Percentiles rank a stretch among this genome's conserved stretches.
phyloP scores from a whole-genome alignment of 2,888 invertebrate genomes.

The Morpho achilles region DNA sequence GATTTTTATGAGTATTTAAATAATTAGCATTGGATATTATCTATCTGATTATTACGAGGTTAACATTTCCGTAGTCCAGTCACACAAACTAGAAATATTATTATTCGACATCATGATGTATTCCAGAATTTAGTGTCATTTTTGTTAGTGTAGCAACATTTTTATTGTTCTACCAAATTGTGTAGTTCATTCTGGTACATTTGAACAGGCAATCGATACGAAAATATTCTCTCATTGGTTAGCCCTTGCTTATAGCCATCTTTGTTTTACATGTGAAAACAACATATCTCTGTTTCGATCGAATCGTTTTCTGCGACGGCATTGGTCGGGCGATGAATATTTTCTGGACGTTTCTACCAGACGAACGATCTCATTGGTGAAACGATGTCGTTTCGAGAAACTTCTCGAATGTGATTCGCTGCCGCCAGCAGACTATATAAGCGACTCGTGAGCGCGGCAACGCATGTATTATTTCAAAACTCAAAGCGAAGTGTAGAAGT shows the following conservation, averaged over 20 bases:
- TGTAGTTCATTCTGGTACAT: too few species aligned
- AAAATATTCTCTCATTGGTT: background rate
- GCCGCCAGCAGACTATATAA: slow-evolving; percentile 41
- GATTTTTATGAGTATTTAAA: too few species aligned
- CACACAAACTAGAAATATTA: too few species aligned
- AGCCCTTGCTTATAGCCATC: background rate
- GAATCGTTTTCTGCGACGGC: slow-evolving; percentile 7
- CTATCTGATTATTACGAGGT: too few species aligned
- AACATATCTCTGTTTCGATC: slow-evolving; percentile 7
- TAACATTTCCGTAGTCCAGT: too few species aligned
- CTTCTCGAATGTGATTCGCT: slow-evolving; percentile 48
- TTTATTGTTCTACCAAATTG: too few species aligned
- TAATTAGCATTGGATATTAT: too few species aligned
- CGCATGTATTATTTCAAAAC: slow-evolving; percentile 56
- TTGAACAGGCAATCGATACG: too few species aligned
- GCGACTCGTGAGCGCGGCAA: slow-evolving; percentile 44
- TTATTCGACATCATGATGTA: too few species aligned
- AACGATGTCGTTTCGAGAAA: slow-evolving; percentile 40
- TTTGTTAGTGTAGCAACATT: background rate
- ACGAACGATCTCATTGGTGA: slow-evolving; percentile 41
- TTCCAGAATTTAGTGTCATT: slow-evolving; percentile 3
- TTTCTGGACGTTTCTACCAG: slow-evolving; percentile 44
- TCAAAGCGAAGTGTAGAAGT: slow-evolving; percentile 39
- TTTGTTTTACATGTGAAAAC: slow-evolving; percentile 15
- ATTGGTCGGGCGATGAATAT: slow-evolving; percentile 36